Conservation (phyloP, 2,113 vertebrate genomes). For the Lamprologus lemairii region DNA sequence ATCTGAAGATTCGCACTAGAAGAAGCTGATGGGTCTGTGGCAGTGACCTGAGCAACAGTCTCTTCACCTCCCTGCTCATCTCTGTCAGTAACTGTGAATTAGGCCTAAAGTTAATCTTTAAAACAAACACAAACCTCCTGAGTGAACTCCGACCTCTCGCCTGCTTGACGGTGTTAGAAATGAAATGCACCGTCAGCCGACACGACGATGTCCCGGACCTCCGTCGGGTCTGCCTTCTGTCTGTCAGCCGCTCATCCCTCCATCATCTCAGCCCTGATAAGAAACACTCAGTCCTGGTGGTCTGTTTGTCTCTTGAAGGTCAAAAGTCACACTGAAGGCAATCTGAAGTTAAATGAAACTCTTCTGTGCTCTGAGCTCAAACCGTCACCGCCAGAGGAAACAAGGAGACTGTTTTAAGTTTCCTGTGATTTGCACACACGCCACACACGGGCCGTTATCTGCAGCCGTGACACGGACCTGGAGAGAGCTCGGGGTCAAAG, state of each 20-base stretch:
- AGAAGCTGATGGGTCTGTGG: neutral
- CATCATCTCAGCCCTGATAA: neutral
- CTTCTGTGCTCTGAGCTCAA: neutral
- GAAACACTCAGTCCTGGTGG: neutral
- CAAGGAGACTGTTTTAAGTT: neutral
- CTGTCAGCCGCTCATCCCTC: neutral
- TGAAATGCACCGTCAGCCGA: neutral
- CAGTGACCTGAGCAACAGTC: rapidly evolving
- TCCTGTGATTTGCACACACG: neutral
- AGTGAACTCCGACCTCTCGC: neutral
- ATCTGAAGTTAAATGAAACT: neutral
- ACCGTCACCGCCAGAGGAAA: neutral
- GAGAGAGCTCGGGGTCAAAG: neutral
- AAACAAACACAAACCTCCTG: neutral
- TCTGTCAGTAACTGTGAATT: neutral
- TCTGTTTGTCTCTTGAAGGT: neutral
- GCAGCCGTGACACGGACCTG: rapidly evolving
- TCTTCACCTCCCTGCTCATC: neutral
- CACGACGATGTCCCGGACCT: rapidly evolving
- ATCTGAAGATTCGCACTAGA: neutral
- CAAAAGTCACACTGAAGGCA: neutral
- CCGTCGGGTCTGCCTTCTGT: neutral
- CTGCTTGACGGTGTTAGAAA: rapidly evolving
- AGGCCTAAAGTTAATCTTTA: neutral
- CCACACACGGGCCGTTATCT: rapidly evolving